A percentile compares a stretch with the other conserved stretches of the same genome.
Evolutionary conservation across 2,888 invertebrate species (phyloP).

Genomic region (Ferdinandea cuprea): DNA sequence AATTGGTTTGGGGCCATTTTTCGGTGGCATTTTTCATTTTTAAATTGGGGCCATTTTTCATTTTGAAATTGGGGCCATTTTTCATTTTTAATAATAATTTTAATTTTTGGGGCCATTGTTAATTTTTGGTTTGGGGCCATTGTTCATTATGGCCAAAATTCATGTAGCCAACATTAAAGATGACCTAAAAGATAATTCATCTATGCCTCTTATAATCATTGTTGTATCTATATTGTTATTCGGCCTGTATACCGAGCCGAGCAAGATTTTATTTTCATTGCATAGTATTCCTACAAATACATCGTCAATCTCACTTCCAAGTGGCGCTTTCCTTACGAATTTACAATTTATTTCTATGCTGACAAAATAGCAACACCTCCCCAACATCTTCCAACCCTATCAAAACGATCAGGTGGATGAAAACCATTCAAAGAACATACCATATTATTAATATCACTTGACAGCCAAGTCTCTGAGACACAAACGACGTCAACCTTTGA

Average conservation of each 20-base stretch:
- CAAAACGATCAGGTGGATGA: conserved; percentile 22
- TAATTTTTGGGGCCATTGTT: too few relatives aligned
- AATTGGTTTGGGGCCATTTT: too few relatives aligned
- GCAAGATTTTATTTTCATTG: conserved; percentile 1
- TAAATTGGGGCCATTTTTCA: too few relatives aligned
- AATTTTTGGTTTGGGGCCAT: too few relatives aligned
- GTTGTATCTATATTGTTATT: conserved; percentile 7
- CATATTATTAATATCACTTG: background rate
- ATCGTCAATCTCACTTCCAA: conserved; percentile 12
- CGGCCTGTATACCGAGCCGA: conserved; percentile 6
- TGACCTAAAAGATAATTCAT: conserved; percentile 13
- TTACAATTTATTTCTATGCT: conserved; percentile 5
- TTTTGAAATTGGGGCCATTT: too few relatives aligned
- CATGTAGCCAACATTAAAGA: too few relatives aligned
- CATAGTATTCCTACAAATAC: conserved; percentile 5
- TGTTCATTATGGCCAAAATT: too few relatives aligned
- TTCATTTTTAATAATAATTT: too few relatives aligned
- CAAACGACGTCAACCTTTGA: too few relatives aligned
- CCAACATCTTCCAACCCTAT: conserved; percentile 14
- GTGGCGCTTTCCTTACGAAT: conserved; percentile 3
- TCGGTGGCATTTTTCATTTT: too few relatives aligned
- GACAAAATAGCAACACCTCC: conserved; percentile 25
- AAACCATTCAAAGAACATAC: background rate
- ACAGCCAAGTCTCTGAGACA: conserved; percentile 24
- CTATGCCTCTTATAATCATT: background rate